A percentile compares a stretch with the other conserved stretches of the same genome.
Conservation (phyloP, 2,797 vertebrate genomes). For the Picus viridis region DNA sequence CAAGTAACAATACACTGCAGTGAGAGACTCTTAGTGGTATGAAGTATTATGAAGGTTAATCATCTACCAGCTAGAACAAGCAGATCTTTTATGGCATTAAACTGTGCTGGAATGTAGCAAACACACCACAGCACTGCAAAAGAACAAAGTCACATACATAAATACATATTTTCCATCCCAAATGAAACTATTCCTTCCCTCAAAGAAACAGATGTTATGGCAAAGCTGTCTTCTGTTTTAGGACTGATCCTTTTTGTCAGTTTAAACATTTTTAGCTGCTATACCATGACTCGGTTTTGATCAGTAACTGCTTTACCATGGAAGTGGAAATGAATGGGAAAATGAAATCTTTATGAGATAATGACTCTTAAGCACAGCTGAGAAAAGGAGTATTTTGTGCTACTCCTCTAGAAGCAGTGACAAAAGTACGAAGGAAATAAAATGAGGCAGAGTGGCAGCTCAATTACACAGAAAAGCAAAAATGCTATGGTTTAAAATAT, state of each 20-base stretch:
- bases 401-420: background rate
- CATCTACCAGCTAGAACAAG: background rate
- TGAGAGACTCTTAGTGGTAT: background rate
- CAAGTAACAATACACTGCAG: background rate
- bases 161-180: slow-evolving; percentile 49
- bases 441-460: background rate
- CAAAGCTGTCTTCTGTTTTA: background rate
- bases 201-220: slow-evolving; percentile 39
- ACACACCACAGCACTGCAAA: background rate
- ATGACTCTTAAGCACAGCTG: background rate
- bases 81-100: background rate
- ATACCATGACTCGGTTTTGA: background rate
- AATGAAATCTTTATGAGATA: background rate
- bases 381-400: background rate
- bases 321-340: background rate
- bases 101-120: slow-evolving; percentile 24
- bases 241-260: background rate
- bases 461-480: slow-evolving; percentile 1
- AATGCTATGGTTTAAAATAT: background rate
- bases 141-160: slow-evolving; percentile 18
- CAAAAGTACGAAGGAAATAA: background rate
- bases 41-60: slow-evolving; percentile 16
- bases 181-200: slow-evolving; percentile 32
- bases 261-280: background rate
- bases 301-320: background rate